phyloP scores from a whole-genome alignment of 2,797 vertebrate species.

The Odontamblyopus rebecca region DNA sequence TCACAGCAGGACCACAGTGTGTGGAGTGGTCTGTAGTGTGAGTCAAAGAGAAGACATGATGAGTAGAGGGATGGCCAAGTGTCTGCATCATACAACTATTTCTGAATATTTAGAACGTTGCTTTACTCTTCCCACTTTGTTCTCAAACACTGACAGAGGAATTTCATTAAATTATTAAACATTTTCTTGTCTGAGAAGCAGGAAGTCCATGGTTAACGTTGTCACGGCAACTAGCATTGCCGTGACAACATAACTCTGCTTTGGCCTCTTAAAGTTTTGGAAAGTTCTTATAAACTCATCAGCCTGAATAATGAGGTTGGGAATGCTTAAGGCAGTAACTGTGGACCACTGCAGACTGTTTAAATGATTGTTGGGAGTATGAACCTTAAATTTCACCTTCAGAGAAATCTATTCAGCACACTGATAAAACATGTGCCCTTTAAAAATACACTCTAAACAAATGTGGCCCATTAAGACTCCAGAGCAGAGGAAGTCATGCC shows the following conservation, averaged over 20 bases:
- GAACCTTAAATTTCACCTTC: neutral
- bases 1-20: slow-evolving; percentile 46
- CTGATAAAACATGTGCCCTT: neutral
- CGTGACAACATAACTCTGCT: too few species aligned
- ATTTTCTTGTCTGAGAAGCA: too few species aligned
- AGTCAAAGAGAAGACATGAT: too few species aligned
- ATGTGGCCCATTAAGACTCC: slow-evolving; percentile 8
- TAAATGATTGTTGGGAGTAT: neutral
- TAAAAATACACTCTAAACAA: neutral
- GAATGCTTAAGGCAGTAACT: too few species aligned
- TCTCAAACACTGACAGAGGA: too few species aligned
- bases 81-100: neutral
- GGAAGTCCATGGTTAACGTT: too few species aligned
- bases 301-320: too few species aligned
- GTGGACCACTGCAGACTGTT: too few species aligned
- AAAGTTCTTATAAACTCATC: too few species aligned
- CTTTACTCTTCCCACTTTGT: neutral
- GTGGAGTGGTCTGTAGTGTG: slow-evolving; percentile 27
- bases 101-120: neutral
- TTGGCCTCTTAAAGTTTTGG: too few species aligned
- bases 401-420: neutral
- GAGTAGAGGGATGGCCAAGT: neutral
- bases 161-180: too few species aligned
- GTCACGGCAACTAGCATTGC: too few species aligned
- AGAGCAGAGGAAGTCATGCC: slow-evolving; percentile 27